Evolutionary conservation across 2,797 vertebrate genomes (phyloP), one percentile per base, ranked within the genome.

Genomic region (Sternotherus odoratus): DNA sequence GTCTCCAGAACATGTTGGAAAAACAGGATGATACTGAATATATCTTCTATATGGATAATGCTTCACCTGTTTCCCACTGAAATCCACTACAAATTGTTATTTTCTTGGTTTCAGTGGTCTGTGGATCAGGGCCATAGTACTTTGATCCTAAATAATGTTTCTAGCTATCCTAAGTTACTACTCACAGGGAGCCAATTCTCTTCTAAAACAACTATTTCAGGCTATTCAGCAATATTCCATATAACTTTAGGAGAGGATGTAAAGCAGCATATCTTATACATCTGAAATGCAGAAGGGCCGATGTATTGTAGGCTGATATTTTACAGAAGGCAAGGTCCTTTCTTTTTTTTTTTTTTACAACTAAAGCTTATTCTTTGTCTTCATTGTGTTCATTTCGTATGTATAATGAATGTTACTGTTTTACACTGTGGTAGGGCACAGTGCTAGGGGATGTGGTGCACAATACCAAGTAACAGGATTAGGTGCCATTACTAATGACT

Each of bases 361-460:
- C 9, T 81, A 66, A 69, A 23, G 36, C 24, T 82, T 79, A 8
- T 26, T 89, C 30, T 87, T 85, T 85, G 49, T 63, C 95, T 83
- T 74, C 8, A n/a, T 83, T 80, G 57, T 93, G 23, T 78, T 15
- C 51, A 69, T 46, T 75, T 79, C 28, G 16, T 82, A 15, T 56
- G 53, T 63, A 86, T 91, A 79, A 48, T 85, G 87, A 81, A 53
- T 33, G 10, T 78, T 87, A 56, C 2, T 66, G 1, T 79, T 19
- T 19, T 79, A 24, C 12, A 33, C 1, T 50, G 46, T 39, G 51
- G 15, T 56, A 60, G n/a, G 46, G 12, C 11, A n/a, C 23, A 23
- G 21, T 83, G 50, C 43, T 94, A 54, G 86, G 66, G 60, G 74
- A 51, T 82, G 89, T 36, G 57, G 89, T 88, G 43, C 30, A 79